Conservation (phyloP, 2,797 vertebrate genomes). For the Neostethus bicornis region DNA sequence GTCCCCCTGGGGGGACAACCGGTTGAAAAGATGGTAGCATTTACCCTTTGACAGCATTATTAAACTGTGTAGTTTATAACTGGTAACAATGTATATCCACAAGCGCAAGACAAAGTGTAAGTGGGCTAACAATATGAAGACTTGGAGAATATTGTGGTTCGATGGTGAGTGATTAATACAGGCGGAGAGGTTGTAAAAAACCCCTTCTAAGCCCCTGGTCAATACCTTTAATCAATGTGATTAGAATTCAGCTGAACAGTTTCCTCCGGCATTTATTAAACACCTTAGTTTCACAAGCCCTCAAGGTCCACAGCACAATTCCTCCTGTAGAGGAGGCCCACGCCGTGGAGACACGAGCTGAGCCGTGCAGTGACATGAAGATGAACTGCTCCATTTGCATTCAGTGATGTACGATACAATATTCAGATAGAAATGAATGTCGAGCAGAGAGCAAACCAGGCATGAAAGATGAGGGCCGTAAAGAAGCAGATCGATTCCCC, state of each 20-base stretch:
- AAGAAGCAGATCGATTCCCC: constrained; percentile 58
- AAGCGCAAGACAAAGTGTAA: constrained; percentile 20
- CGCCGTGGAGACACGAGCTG: constrained; percentile 38
- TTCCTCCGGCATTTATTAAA: constrained; percentile 68
- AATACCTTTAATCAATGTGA: constrained; percentile 76
- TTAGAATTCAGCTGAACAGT: constrained; percentile 72
- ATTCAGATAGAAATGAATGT: constrained; percentile 68
- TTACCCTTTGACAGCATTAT: too few relatives aligned
- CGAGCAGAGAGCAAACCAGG: constrained; percentile 38
- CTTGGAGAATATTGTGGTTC: constrained; percentile 30
- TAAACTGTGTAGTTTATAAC: neutral
- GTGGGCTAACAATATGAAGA: constrained; percentile 15
- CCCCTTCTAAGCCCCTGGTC: constrained; percentile 50
- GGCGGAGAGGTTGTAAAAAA: constrained; percentile 49
- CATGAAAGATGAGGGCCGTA: constrained; percentile 57
- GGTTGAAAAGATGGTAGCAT: too few relatives aligned
- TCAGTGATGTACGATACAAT: constrained; percentile 72
- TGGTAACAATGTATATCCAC: constrained; percentile 7
- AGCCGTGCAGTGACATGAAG: constrained; percentile 59
- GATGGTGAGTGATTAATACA: constrained; percentile 60
- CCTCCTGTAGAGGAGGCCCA: constrained; percentile 26
- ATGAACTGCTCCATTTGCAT: constrained; percentile 73
- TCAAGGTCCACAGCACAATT: constrained; percentile 19
- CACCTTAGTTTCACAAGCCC: constrained; percentile 36
- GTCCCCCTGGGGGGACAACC: too few relatives aligned